Evolutionary conservation across 2,797 vertebrate genomes (phyloP), one percentile per base, ranked within the genome.

Genomic region (Mormyrus hasselquistii): DNA sequence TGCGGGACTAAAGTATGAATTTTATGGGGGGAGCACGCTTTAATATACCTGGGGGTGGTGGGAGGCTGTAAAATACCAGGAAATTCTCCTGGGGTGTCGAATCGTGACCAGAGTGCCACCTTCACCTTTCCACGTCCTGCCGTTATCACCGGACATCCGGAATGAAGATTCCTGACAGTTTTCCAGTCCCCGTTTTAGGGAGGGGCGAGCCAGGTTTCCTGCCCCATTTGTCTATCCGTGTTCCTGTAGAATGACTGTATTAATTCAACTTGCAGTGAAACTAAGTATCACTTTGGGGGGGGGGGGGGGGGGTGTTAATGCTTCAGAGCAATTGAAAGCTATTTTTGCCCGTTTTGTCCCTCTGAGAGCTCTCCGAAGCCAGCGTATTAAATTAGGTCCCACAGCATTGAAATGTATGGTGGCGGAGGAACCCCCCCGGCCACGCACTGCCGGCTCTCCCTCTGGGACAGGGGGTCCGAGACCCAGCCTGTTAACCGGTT

Each of bases 351-450:
- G 89, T 93, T 91, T 95, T 95, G 96, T 96, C 94, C 95, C 93
- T 96, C 93, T 92, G 96, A 96, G 96, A 96, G 92, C 95, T 94
- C 95, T 93, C 94, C 92, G 91, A 59, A 93, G 94, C 95, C 93
- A 95, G 95, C 93, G 94, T 92, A 94, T 95, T 96, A 97, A 97
- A 98, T 98, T 97, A 96, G 95, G 95, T 96, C 94, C 93, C 92
- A 92, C 93, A 94, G 91, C 94, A 94, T 95, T 95, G 95, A 96
- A 97, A 95, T 96, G 94, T 96, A 94, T 90, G 93, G 93, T 94
- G 94, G 91, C 94, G 92, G 93, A 96, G 95, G 95, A 96, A 96
- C 94, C 93, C 93, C 93, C 92, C 93, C 91, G 92, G 55, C 55
- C 90, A 91, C 90, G 88, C 65, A 59, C 92, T 93, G 93, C 91